phyloP scores from a whole-genome alignment of 2,797 vertebrate genomes.

The Serranus cabrilla region DNA sequence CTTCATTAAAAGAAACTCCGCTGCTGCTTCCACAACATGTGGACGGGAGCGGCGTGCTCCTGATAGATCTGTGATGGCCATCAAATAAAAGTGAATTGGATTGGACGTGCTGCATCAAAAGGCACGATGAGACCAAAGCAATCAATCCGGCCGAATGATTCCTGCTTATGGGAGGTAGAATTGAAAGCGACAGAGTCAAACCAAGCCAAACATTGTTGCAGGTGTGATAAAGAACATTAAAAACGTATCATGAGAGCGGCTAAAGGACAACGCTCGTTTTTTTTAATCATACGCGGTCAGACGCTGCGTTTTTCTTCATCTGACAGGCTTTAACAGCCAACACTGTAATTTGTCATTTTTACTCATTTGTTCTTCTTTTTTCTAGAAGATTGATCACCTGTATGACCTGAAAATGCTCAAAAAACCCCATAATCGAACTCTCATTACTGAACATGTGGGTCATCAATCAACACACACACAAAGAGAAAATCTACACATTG shows the following conservation, averaged over 20 bases:
- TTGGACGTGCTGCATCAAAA: constrained; percentile 47
- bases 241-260: constrained; percentile 27
- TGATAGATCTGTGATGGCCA: constrained; percentile 62
- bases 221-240: constrained; percentile 43
- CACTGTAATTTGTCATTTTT: constrained; percentile 43
- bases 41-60: constrained; percentile 26
- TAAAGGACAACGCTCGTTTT: constrained; percentile 6
- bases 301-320: constrained; percentile 12
- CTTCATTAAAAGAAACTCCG: constrained; percentile 68
- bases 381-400: constrained; percentile 44
- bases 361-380: constrained; percentile 15
- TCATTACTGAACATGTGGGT: constrained; percentile 9
- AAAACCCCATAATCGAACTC: constrained; percentile 34
- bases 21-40: constrained; percentile 37
- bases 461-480: constrained; percentile 35
- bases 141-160: constrained; percentile 56
- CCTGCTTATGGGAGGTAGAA: constrained; percentile 30
- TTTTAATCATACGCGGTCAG: constrained; percentile 15
- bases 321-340: constrained; percentile 23
- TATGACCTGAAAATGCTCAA: constrained; percentile 16
- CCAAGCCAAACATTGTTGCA: constrained; percentile 44
- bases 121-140: constrained; percentile 49
- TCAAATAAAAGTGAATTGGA: constrained; percentile 62
- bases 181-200: constrained; percentile 39
- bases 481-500: background rate